Conservation (phyloP, 2,113 vertebrate species). For the Pelodiscus sinensis region DNA sequence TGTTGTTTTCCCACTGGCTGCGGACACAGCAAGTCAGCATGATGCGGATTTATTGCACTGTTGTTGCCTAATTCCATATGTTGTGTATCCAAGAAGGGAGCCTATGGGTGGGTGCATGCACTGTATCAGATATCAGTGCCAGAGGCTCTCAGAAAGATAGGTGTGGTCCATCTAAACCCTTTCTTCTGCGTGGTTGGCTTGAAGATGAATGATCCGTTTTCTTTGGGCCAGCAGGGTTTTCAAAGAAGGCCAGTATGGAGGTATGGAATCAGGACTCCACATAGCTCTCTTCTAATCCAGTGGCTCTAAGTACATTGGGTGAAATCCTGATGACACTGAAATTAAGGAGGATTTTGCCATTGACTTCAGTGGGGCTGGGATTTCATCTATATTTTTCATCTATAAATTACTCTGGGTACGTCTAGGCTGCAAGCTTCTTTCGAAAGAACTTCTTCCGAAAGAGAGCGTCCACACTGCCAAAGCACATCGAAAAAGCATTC, state of each 20-base stretch:
- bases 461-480: too few relatives aligned
- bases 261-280: not conserved
- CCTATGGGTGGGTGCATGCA: rapidly evolving
- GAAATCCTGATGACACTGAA: not conserved
- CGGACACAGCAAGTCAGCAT: not conserved
- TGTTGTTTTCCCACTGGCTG: not conserved
- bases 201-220: not conserved
- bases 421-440: too few relatives aligned
- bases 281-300: not conserved
- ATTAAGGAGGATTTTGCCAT: not conserved
- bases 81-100: not conserved
- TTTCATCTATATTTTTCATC: not conserved
- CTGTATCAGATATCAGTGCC: rapidly evolving
- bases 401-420: not conserved
- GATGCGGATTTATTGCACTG: not conserved
- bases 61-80: not conserved
- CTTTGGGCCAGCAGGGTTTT: rapidly evolving
- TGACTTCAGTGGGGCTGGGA: not conserved
- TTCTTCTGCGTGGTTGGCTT: not conserved
- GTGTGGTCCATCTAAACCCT: not conserved
- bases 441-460: too few relatives aligned
- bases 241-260: not conserved
- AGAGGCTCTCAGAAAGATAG: not conserved
- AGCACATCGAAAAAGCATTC: too few relatives aligned
- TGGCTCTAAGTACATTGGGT: not conserved